Percentiles rank a stretch among this genome's conserved stretches.
Conservation (phyloP, 2,113 vertebrate genomes). For the Nannospalax galili region DNA sequence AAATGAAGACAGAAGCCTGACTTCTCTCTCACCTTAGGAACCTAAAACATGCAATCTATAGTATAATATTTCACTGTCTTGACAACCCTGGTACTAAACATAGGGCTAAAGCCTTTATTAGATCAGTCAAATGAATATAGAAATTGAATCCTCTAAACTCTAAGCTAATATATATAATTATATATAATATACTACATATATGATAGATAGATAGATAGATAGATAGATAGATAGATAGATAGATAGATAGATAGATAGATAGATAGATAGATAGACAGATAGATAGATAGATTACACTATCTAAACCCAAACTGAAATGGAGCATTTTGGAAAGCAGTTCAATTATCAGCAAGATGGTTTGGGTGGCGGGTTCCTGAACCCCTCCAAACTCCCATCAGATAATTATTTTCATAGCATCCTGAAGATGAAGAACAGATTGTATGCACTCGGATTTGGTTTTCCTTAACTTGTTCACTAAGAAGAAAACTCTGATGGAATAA, state of each 20-base stretch:
- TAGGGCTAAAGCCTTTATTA: neutral
- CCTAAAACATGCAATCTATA: neutral
- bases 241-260: no score
- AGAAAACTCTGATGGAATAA: neutral
- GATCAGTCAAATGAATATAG: neutral
- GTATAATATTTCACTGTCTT: neutral
- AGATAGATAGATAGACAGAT: no score
- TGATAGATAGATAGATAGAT: no score
- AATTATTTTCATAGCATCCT: neutral
- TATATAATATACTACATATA: no score
- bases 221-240: no score
- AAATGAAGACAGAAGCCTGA: constrained; percentile 19
- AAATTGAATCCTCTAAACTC: constrained; percentile 46
- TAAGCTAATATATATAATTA: neutral
- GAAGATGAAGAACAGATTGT: neutral
- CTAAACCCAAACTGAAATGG: neutral
- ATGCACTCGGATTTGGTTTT: neutral
- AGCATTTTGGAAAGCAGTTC: constrained; percentile 1
- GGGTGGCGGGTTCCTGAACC: neutral
- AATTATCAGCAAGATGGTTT: neutral
- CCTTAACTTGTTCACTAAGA: neutral
- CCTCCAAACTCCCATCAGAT: neutral
- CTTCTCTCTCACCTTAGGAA: constrained; percentile 18
- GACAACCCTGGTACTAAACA: constrained; percentile 1
- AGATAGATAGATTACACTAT: no score